Base-by-base conservation (phyloP, 2,113 vertebrate genomes). In the Oryzias curvinotus region DNA sequence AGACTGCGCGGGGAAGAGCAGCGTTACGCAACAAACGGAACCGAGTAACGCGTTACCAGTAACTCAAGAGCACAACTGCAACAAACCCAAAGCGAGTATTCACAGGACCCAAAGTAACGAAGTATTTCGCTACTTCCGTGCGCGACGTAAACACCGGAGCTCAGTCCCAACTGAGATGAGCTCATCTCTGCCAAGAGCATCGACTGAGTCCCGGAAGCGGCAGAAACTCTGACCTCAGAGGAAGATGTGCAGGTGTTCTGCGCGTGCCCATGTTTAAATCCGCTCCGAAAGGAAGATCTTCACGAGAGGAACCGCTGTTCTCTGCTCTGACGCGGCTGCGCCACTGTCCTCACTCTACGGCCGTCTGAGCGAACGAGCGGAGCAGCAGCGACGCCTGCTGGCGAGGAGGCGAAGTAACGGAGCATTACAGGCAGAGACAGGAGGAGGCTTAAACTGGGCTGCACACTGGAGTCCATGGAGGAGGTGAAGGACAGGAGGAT, bases 211-310 rank as follows among this genome's bases (percentile, higher is more conserved):
- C 13, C 14, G 8, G 16, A 54, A 49, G 28, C 5, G 17, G 8
- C 3, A 14, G 5, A 46, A 42, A 23, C 1, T 5, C 69, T 79
- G 14, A 77, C 73, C 73, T 79, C 42, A 62, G 14, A 43, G 44
- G 16, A 53, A 53, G 15, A 44, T 2, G 30, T 61, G 1, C 57
- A 42, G n/a, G 47, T 4, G 28, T 12, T 1, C 0, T 2, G 2
- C 1, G 1, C 3, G n/a, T 14, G 21, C 10, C 52, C 62, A 65
- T 78, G 18, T 46, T 26, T 42, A 3, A 17, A 3, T 2, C 8
- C 41, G 2, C 5, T 6, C 3, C 43, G 52, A 58, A 26, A 28
- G 12, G 4, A 14, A 0, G 52, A 15, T 44, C 5, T 17, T 25
- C 5, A 15, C 25, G 30, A 21, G 45, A 63, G 10, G 15, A 64